Conservation (phyloP, 2,888 invertebrate genomes). For the Sinhomidia bicolor region DNA sequence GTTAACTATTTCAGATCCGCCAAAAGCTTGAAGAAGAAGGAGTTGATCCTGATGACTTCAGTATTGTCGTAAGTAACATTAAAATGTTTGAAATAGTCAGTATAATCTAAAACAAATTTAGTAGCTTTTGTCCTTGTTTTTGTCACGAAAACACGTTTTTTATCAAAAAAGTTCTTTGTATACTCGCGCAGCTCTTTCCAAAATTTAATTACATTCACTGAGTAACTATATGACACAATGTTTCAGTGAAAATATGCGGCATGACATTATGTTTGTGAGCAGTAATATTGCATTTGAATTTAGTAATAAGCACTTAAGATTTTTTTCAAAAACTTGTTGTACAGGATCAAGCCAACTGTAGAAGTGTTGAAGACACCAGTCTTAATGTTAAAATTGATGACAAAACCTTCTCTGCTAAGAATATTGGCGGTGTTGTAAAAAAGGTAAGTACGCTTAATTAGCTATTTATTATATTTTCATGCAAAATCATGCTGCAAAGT, state of each 20-base stretch:
- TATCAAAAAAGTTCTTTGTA: too few relatives aligned
- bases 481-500: too few relatives aligned
- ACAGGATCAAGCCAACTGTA: constrained; percentile 86
- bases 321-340: background rate
- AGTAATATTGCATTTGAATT: background rate
- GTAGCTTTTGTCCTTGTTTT: background rate
- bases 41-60: constrained; percentile 90
- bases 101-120: background rate
- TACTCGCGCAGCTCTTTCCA: too few relatives aligned
- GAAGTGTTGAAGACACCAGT: constrained; percentile 83
- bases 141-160: too few relatives aligned
- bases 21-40: constrained; percentile 85
- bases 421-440: constrained; percentile 86
- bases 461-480: background rate
- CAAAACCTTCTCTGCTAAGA: constrained; percentile 89
- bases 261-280: background rate
- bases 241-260: too few relatives aligned
- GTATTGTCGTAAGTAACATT: constrained; percentile 84
- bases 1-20: constrained; percentile 84
- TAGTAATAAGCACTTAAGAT: background rate
- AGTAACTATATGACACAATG: too few relatives aligned
- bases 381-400: constrained; percentile 88
- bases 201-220: too few relatives aligned
- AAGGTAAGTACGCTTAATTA: constrained; percentile 81
- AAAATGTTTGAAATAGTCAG: background rate